Base-by-base conservation (phyloP, 2,888 invertebrate genomes). In the Ophion obscuratus region DNA sequence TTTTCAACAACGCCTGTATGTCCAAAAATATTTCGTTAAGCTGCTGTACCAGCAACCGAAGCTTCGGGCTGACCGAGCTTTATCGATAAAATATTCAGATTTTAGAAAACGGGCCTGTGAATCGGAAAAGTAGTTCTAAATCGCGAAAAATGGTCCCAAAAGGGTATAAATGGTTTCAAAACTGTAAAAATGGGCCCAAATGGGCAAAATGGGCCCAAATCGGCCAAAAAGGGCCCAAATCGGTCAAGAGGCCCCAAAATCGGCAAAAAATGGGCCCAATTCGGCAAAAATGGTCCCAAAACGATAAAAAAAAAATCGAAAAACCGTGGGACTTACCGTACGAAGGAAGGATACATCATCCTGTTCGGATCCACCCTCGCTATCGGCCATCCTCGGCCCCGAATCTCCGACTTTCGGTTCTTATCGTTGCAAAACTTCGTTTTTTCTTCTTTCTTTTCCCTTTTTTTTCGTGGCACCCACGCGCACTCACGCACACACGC, bases 331-430 rank as follows among this genome's bases (percentile, higher is more conserved):
- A 95, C 98, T 97, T 95, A 99, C 99, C 97, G 99, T 99, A 93
- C 99, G 97, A 93, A 99, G 96, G 96, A 99, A 99, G 95, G 99
- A 99, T 95, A 99, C 99, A 96, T 99, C 99, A 97, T 99, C 99
- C 95, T 99, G 99, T 95, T 99, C 99, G 93, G 99, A 99, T 90
- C 98, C 98, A 93, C 98, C 98, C 95, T 98, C 98, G 93, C 97
- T 97, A 95, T 98, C 98, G 94, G 98, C 98, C 98, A 98, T 98
- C 88, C 88, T 90, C 68, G 68, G 57, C 66, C 36, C 79, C 27
- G 76, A 68, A 71, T 73, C 70, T 27, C 27, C 71, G 36, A 57
- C 61, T 77, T 70, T 78, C 62, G 24, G 53, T 81, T 68, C 47
- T 81, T 81, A 47, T 68, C 62, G 57, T 67, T 68, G 44, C 44